A percentile compares a stretch with the other conserved stretches of the same genome.
Conservation (phyloP, 2,888 invertebrate species). For the Microplitis manilae region DNA sequence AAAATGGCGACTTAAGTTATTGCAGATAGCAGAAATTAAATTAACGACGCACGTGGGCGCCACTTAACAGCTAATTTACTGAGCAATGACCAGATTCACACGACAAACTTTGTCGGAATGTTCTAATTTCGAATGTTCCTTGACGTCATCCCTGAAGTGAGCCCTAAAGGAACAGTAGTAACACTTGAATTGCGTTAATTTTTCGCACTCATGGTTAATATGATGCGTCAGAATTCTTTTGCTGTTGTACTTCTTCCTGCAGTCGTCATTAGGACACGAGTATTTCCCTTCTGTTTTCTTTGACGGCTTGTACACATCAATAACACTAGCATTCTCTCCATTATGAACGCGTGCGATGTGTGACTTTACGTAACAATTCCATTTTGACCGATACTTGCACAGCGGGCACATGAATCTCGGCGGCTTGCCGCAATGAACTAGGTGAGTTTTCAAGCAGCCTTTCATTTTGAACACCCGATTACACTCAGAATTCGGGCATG, state of each 20-base stretch:
- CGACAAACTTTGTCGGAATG: neutral
- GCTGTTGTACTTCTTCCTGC: neutral
- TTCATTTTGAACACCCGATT: neutral
- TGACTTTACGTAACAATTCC: neutral
- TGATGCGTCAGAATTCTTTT: neutral
- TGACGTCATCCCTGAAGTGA: neutral
- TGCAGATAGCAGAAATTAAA: neutral
- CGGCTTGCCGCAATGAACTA: neutral
- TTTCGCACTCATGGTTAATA: neutral
- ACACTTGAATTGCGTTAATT: neutral
- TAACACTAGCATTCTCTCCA: neutral
- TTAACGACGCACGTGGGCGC: neutral
- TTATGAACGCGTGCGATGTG: neutral
- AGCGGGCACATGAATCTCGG: neutral
- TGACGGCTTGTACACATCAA: neutral
- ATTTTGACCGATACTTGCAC: neutral
- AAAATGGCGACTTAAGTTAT: neutral
- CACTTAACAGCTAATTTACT: neutral
- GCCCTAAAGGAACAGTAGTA: neutral
- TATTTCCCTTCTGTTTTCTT: neutral
- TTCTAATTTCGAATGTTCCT: neutral
- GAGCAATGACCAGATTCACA: neutral
- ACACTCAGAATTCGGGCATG: neutral
- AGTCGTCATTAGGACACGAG: neutral
- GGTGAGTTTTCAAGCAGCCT: neutral